phyloP scores from a whole-genome alignment of 2,888 invertebrate genomes.

The Zootermopsis nevadensis region DNA sequence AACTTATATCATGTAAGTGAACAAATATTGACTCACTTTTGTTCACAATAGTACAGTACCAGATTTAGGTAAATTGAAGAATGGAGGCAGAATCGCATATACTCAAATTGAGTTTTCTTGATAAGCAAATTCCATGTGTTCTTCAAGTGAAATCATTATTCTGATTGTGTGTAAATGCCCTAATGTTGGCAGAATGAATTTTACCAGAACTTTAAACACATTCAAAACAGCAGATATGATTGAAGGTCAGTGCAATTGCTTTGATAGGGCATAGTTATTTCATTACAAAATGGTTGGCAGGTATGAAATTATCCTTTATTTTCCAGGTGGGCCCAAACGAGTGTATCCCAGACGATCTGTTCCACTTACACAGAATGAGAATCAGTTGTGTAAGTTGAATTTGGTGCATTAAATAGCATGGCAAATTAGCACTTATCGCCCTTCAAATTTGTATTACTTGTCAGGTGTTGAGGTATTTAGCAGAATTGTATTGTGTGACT shows the following conservation, averaged over 20 bases:
- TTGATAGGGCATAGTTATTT: neutral
- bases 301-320: conserved; percentile 33
- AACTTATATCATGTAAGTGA: too few species aligned
- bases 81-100: too few species aligned
- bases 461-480: neutral
- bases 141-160: too few species aligned
- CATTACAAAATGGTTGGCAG: conserved; percentile 25
- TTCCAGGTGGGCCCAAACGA: conserved; percentile 65
- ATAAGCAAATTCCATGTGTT: too few species aligned
- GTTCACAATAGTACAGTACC: too few species aligned
- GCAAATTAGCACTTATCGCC: neutral
- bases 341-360: conserved; percentile 57
- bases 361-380: conserved; percentile 36
- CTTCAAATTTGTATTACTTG: neutral
- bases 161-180: too few species aligned
- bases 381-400: conserved; percentile 28
- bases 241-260: neutral
- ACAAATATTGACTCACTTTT: too few species aligned
- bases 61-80: too few species aligned
- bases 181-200: too few species aligned
- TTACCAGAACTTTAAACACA: too few species aligned
- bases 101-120: too few species aligned
- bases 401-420: neutral
- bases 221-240: too few species aligned
- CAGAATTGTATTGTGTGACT: neutral